These are phyloP conservation scores for Manis crassicaudata DNA, from an alignment of 2,797 vertebrate genomes.

Conservation along the genomic window DNA sequence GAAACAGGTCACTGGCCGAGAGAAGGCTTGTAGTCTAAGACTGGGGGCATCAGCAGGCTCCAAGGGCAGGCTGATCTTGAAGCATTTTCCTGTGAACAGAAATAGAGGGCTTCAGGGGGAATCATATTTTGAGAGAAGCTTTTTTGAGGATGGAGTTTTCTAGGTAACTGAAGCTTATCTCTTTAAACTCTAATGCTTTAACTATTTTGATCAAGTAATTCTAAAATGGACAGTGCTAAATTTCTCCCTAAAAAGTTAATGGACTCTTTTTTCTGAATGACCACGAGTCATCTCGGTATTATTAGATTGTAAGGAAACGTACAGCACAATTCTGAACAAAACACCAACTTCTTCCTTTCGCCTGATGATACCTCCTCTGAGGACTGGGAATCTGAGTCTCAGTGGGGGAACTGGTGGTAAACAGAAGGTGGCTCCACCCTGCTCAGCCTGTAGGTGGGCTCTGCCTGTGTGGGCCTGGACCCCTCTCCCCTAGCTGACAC, in stretches of 20 bases:
- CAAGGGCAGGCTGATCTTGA: not conserved
- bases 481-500: not conserved
- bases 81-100: not conserved
- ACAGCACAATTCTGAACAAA: not conserved
- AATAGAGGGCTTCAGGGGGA: not conserved
- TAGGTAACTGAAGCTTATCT: not conserved
- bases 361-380: not conserved
- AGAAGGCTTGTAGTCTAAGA: not conserved
- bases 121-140: not conserved
- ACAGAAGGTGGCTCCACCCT: not conserved
- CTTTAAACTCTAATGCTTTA: not conserved
- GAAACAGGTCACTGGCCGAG: not conserved
- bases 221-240: not conserved
- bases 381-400: not conserved
- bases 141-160: not conserved
- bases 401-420: not conserved
- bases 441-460: not conserved
- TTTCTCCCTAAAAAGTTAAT: not conserved
- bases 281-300: not conserved
- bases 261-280: not conserved
- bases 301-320: not conserved
- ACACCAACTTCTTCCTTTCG: not conserved
- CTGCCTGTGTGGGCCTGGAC: not conserved
- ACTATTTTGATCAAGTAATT: not conserved
- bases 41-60: not conserved